Conservation (phyloP, 2,113 vertebrate species). For the Murina feae region DNA sequence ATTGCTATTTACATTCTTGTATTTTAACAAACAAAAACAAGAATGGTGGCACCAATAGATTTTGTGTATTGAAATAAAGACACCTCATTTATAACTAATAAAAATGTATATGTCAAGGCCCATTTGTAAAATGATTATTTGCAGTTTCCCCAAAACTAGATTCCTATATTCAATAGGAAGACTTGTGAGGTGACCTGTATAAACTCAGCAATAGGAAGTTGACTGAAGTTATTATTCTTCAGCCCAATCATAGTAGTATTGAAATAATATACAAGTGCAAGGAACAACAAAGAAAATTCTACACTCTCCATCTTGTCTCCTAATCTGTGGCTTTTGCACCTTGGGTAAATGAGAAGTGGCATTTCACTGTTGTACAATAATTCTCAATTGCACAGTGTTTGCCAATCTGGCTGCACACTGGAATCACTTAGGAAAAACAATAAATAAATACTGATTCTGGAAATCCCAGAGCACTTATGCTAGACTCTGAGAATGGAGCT, state of each 20-base stretch:
- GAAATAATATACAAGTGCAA: not conserved
- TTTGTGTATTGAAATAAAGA: not conserved
- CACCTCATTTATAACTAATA: not conserved
- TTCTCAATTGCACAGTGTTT: not conserved
- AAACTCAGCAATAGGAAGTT: not conserved
- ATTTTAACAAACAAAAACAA: not conserved
- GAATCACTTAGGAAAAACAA: not conserved
- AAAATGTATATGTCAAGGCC: not conserved
- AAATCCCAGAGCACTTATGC: not conserved
- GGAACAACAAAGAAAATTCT: not conserved
- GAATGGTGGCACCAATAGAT: not conserved
- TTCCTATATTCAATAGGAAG: not conserved
- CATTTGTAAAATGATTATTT: not conserved
- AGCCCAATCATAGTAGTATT: not conserved
- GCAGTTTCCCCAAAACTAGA: not conserved
- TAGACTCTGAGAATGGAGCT: not conserved
- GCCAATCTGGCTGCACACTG: not conserved
- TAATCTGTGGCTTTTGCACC: not conserved
- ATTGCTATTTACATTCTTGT: not conserved
- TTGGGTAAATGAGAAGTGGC: not conserved
- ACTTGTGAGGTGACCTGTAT: not conserved
- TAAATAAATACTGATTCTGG: not conserved
- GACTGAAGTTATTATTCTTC: not conserved
- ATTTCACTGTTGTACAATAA: not conserved
- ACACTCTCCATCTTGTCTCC: not conserved